Base-by-base conservation (phyloP, 1,140 invertebrate genomes). In the Orius insidiosus region DNA sequence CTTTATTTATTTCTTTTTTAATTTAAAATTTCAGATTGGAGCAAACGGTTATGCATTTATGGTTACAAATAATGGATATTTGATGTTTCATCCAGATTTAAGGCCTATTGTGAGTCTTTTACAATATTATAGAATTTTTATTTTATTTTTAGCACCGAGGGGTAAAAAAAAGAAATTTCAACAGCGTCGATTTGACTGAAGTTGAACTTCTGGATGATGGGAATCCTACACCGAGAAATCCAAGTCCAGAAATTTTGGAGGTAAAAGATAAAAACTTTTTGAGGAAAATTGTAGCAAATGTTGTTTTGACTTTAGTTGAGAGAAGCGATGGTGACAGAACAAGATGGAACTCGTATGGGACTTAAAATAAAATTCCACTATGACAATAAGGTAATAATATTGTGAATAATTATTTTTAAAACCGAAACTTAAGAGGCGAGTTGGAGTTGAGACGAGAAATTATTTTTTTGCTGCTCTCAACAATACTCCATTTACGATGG, bases 21-120 rank as follows among this genome's bases (percentile, higher is more conserved):
- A 24, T 33, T 33, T n/a, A n/a, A n/a, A n/a, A 47, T 55, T 69
- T 52, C 56, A 89, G 80, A 73, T 96, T 35, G 93, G 92, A 14
- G 88, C 93, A 0, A 94, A 95, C 64, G 92, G 85, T 3, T 96
- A 94, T 62, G 83, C 86, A 1, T 95, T 96, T 66, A 81, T 90
- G 48, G 82, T 95, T 3, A 94, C 84, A 50, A 95, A 96, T 60
- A 97, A 98, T 62, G 95, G 95, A 1, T 94, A 95, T 61, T 68
- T 97, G 5, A 63, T 87, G 16, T 64, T 84, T 34, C 83, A 85
- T 69, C 82, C 81, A 1, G 75, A 81, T 53, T 62, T 85, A 24
- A 69, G 78, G 44, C 79, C 81, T n/a, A 71, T 76, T 31, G 76
- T 79, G 63, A 72, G 71, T 65, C n/a, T 32, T 11, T 31, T 18